A percentile compares a stretch with the other conserved stretches of the same genome.
These are phyloP conservation scores for Lasiurus cinereus DNA, from an alignment of 2,113 vertebrate genomes.

Conservation along the genomic window DNA sequence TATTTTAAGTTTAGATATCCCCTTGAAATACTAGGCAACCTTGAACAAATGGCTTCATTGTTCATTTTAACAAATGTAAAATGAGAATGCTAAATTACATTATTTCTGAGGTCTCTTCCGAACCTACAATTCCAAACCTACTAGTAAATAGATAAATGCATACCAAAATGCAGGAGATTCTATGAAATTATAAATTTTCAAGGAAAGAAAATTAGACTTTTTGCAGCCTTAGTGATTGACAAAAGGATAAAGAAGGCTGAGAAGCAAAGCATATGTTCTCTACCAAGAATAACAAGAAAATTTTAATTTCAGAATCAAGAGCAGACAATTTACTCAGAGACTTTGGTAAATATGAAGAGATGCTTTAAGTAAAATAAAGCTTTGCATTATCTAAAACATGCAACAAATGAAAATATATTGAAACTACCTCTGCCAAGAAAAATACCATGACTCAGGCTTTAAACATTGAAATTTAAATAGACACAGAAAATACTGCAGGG, in stretches of 20 bases:
- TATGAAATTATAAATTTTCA: constrained; percentile 62
- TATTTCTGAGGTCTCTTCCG: constrained; percentile 51
- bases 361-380: constrained; percentile 49
- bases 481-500: neutral
- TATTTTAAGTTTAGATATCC: constrained; percentile 4
- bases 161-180: constrained; percentile 1
- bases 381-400: neutral
- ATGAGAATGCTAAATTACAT: constrained; percentile 50
- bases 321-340: constrained; percentile 14
- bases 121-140: constrained; percentile 23
- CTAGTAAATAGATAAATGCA: constrained; percentile 19
- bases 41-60: constrained; percentile 56
- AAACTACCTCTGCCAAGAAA: neutral
- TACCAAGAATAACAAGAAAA: constrained; percentile 69
- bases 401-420: constrained; percentile 55
- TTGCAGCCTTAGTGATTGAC: constrained; percentile 30
- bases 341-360: constrained; percentile 45
- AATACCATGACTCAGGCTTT: neutral
- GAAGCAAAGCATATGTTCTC: constrained; percentile 38
- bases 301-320: constrained; percentile 69
- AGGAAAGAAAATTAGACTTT: constrained; percentile 23
- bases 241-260: constrained; percentile 60
- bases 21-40: constrained; percentile 16
- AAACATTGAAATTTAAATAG: neutral
- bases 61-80: constrained; percentile 62